Conservation (phyloP, 1,140 invertebrate genomes). For the Triops longicaudatus region DNA sequence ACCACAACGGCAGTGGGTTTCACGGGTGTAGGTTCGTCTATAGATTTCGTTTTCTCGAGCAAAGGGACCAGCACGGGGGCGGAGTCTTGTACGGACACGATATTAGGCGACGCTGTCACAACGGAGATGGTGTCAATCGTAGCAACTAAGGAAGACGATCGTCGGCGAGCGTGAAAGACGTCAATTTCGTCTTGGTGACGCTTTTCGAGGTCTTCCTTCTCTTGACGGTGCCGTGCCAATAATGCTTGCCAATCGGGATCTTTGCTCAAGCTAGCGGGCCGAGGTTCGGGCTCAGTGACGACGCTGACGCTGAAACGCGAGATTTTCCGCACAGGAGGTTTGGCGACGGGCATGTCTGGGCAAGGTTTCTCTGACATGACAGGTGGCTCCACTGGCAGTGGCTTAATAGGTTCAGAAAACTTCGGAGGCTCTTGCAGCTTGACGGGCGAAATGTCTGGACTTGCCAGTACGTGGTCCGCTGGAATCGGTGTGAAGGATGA, state of each 20-base stretch:
- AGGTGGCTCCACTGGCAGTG: neutral
- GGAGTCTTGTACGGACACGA: neutral
- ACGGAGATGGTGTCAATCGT: neutral
- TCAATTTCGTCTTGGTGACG: slow-evolving; percentile 28
- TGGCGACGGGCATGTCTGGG: neutral
- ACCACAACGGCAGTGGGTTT: slow-evolving; percentile 6
- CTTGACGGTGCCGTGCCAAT: slow-evolving; percentile 25
- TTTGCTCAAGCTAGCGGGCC: slow-evolving; percentile 8
- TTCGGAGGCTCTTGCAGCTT: slow-evolving; percentile 24
- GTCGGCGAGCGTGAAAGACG: slow-evolving; percentile 22
- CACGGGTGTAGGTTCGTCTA: neutral
- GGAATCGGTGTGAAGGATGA: slow-evolving; percentile 27
- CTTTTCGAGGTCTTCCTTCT: slow-evolving; percentile 23
- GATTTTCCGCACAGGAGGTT: slow-evolving; percentile 40
- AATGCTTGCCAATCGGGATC: slow-evolving; percentile 19
- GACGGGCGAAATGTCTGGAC: slow-evolving; percentile 22
- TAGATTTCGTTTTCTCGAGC: neutral
- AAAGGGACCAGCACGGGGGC: neutral
- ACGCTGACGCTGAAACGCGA: slow-evolving; percentile 47
- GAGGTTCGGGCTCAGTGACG: slow-evolving; percentile 33
- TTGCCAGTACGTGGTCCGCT: neutral
- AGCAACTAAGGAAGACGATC: neutral
- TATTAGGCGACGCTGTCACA: neutral
- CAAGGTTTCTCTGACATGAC: neutral
- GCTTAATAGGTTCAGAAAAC: slow-evolving; percentile 17